phyloP scores from a whole-genome alignment of 2,888 invertebrate genomes.

The Pinctada fucata region DNA sequence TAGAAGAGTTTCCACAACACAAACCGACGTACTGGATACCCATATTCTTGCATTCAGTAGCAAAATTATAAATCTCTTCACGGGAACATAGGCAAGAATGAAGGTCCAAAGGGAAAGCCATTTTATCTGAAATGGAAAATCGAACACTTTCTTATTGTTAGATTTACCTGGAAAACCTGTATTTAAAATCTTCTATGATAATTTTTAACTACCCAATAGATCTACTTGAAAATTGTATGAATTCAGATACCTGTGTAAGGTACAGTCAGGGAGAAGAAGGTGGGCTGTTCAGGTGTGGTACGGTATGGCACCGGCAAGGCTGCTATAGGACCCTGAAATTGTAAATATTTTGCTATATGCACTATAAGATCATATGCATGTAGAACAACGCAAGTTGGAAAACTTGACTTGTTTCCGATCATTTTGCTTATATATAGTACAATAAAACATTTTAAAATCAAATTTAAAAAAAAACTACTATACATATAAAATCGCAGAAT shows the following conservation, averaged over 20 bases:
- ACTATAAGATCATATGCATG: too few relatives aligned
- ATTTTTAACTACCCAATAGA: too few relatives aligned
- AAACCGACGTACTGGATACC: constrained; percentile 69
- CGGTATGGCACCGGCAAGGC: constrained; percentile 66
- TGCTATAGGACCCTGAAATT: constrained; percentile 61
- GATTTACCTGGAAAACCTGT: too few relatives aligned
- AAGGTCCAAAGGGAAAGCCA: constrained; percentile 62
- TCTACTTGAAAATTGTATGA: too few relatives aligned
- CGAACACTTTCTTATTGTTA: not conserved
- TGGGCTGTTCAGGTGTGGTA: constrained; percentile 53
- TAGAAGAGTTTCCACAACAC: constrained; percentile 69
- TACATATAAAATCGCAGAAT: too few relatives aligned
- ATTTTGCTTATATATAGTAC: too few relatives aligned
- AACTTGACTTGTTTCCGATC: too few relatives aligned
- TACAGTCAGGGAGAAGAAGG: constrained; percentile 60
- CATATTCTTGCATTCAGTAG: constrained; percentile 56
- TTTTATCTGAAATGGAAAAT: constrained; percentile 49
- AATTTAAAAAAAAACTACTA: too few relatives aligned
- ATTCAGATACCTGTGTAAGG: constrained; percentile 46
- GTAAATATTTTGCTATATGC: not conserved
- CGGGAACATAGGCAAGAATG: constrained; percentile 54
- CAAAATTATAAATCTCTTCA: constrained; percentile 63
- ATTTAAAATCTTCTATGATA: too few relatives aligned
- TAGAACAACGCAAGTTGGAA: too few relatives aligned
- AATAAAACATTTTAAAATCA: too few relatives aligned